Base-by-base conservation (phyloP, 2,797 vertebrate genomes). In the Pelodytes ibericus region DNA sequence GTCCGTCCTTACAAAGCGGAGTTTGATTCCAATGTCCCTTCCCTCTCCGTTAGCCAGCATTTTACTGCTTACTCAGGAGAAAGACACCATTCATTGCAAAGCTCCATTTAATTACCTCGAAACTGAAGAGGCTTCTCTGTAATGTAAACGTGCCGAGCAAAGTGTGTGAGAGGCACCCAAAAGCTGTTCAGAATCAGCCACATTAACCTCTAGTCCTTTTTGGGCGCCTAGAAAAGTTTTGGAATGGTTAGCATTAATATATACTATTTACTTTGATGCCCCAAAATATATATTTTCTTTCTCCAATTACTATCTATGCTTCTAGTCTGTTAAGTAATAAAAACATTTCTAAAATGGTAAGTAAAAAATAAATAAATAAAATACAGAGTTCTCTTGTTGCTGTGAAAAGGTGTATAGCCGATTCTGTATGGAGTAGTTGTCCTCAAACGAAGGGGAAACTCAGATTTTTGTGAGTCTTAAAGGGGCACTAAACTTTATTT, bases 111-210 rank as follows among this genome's bases (percentile, higher is more conserved):
- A 79, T 79, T 79, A 71, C 77, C 57, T 69, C 15, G 77, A 79
- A 79, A 79, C 77, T 79, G 58, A 79, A 74, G 77, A 79, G 71
- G 77, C 77, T 79, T 79, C 71, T 69, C 71, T 79, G 76, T 72
- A 79, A 79, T 69, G 77, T 74, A 74, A 79, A 79, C 77, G 29
- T 74, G 64, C 58, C 20, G 36, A 27, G 47, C 44, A 44, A 71
- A 62, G 70, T 79, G 77, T 79, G 65, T 49, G 49, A 47, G 71
- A 67, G 76, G 77, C 57, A 26, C 68, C 49, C 25, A 44, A 33
- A 59, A 69, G 64, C 41, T 62, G 71, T 73, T 74, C 44, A 56
- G 57, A 72, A 68, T 62, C 36, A 26, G 26, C 29, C 3, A 33
- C 41, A 13, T 74, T 74, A 73, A 79, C 71, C 57, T 72, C n/a